Conservation (phyloP, 2,113 vertebrate genomes). For the Chloebia gouldiae region DNA sequence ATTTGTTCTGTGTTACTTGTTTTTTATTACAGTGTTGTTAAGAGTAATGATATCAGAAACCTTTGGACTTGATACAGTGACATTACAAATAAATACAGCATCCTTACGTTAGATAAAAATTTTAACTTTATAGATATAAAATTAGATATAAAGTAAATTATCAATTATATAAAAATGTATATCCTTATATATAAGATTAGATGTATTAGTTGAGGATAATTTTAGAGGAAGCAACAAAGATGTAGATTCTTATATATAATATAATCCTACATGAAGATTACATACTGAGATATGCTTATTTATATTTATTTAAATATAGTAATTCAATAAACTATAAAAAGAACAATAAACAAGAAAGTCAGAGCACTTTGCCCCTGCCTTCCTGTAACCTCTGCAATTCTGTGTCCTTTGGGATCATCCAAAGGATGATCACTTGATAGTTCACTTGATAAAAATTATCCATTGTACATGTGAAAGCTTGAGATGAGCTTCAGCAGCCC, state of each 20-base stretch:
- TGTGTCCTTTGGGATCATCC: conserved; percentile 35
- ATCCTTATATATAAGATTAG: not conserved
- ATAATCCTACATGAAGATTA: not conserved
- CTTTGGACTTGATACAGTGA: not conserved
- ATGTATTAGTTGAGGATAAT: not conserved
- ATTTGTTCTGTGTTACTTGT: not conserved
- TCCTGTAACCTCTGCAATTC: not conserved
- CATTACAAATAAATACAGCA: not conserved
- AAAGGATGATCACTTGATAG: not conserved
- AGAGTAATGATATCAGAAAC: not conserved
- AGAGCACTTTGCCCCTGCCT: not conserved
- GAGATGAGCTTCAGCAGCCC: not conserved
- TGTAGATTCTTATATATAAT: not conserved
- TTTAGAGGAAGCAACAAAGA: not conserved
- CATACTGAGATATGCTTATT: not conserved
- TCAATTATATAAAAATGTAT: not conserved
- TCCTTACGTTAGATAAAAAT: not conserved
- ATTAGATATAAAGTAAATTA: not conserved
- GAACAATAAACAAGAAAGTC: not conserved
- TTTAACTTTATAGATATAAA: not conserved
- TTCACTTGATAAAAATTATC: not conserved
- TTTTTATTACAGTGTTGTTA: not conserved
- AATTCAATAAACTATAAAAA: not conserved
- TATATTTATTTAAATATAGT: not conserved
- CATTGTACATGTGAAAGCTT: not conserved